Evolutionary conservation across 2,888 invertebrate species (phyloP).

Genomic region (Pristionchus arcanus): DNA sequence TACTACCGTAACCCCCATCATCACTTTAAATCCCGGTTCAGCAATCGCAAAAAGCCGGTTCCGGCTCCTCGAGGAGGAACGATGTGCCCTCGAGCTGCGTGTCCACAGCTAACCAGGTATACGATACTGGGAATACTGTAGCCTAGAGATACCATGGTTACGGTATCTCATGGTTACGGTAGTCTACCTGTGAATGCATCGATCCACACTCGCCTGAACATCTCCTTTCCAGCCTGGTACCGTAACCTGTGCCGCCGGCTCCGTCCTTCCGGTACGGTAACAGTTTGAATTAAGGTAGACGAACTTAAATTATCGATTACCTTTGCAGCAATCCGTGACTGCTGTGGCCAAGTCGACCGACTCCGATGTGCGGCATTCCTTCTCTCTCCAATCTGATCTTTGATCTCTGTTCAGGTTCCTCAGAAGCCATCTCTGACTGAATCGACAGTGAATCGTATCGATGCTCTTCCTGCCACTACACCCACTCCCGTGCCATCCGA

Average conservation of each 20-base stretch:
- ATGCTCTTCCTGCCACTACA: conserved; percentile 10
- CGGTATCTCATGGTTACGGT: neutral
- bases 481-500: neutral
- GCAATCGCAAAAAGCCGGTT: conserved; percentile 1
- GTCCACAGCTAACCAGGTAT: neutral
- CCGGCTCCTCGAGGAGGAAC: neutral
- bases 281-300: neutral
- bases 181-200: neutral
- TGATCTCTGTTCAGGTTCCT: conserved; percentile 15
- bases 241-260: conserved; percentile 25
- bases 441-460: conserved; percentile 36
- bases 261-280: conserved; percentile 46
- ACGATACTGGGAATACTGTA: neutral
- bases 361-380: conserved; percentile 1
- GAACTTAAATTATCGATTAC: neutral
- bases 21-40: neutral
- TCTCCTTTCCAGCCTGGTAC: conserved; percentile 13
- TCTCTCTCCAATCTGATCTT: neutral
- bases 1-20: neutral
- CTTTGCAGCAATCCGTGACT: conserved; percentile 33
- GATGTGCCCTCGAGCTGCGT: conserved; percentile 42
- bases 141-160: no score
- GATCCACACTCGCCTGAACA: no score
- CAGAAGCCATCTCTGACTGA: conserved; percentile 19
- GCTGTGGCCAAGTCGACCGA: conserved; percentile 36